Evolutionary conservation across 2,888 invertebrate species (phyloP).

Genomic region (Drosophila parthenogenetica): DNA sequence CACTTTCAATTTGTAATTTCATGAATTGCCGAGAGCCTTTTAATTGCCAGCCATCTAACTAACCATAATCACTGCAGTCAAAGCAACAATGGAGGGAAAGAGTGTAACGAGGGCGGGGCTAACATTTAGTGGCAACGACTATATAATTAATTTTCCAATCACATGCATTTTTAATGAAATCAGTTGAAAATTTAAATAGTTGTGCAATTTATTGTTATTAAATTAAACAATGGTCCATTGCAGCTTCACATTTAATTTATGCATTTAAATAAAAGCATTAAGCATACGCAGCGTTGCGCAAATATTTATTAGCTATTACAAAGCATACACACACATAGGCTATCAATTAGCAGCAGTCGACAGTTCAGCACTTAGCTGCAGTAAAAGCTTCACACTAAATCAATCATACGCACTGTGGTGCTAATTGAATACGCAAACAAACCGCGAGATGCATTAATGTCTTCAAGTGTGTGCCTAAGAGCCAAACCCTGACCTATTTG

Average conservation of each 20-base stretch:
- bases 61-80: slow-evolving; percentile 60
- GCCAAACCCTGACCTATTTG: slow-evolving; percentile 18
- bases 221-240: slow-evolving; percentile 13
- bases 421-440: slow-evolving; percentile 58
- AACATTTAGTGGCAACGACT: slow-evolving; percentile 59
- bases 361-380: slow-evolving; percentile 20
- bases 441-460: slow-evolving; percentile 6
- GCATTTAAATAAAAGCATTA: slow-evolving; percentile 43
- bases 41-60: slow-evolving; percentile 56
- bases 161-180: slow-evolving; percentile 66
- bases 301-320: slow-evolving; percentile 70
- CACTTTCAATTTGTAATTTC: slow-evolving; percentile 42
- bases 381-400: slow-evolving; percentile 51
- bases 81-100: not conserved
- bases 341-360: slow-evolving; percentile 46
- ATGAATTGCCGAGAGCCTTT: slow-evolving; percentile 30
- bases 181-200: slow-evolving; percentile 56
- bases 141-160: slow-evolving; percentile 68
- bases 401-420: slow-evolving; percentile 71
- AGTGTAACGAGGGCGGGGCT: slow-evolving; percentile 1
- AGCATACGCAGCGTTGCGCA: slow-evolving; percentile 71
- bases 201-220: slow-evolving; percentile 36
- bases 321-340: slow-evolving; percentile 10
- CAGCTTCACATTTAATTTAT: slow-evolving; percentile 64
- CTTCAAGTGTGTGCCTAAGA: not conserved